Percentiles rank a stretch among this genome's conserved stretches.
phyloP scores from a whole-genome alignment of 2,888 invertebrate genomes.

The Elegia similella region DNA sequence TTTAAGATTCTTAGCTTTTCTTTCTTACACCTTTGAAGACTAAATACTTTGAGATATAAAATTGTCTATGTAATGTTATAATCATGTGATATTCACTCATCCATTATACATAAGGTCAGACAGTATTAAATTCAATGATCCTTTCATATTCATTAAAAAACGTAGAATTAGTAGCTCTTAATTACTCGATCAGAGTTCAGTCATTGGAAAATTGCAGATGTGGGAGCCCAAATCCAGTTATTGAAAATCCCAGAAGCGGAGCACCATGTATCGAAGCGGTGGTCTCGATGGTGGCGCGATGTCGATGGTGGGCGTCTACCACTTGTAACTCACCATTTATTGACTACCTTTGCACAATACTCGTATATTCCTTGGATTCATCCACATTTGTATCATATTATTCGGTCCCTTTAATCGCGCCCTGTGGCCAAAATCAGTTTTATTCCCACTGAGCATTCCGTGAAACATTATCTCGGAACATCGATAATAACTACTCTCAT shows the following conservation, averaged over 20 bases:
- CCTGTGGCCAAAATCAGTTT: slow-evolving; percentile 32
- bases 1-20: no score
- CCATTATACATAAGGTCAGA: no score
- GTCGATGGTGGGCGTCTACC: slow-evolving; percentile 44
- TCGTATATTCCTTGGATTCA: neutral
- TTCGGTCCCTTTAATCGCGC: slow-evolving; percentile 15
- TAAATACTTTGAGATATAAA: no score
- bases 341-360: slow-evolving; percentile 27
- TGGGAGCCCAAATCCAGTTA: no score
- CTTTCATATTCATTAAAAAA: no score
- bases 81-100: no score
- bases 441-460: slow-evolving; percentile 34
- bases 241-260: slow-evolving; percentile 27
- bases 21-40: no score
- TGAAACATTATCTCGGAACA: slow-evolving; percentile 45
- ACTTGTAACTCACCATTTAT: slow-evolving; percentile 59
- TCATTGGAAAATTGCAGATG: no score
- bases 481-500: slow-evolving; percentile 46
- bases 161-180: no score
- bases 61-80: no score
- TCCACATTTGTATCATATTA: slow-evolving; percentile 42
- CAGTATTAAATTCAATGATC: no score
- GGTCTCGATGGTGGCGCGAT: slow-evolving; percentile 52
- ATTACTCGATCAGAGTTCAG: no score
- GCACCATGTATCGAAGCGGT: slow-evolving; percentile 36